Evolutionary conservation across 2,113 vertebrate species (phyloP).

Genomic region (Marmota monax): DNA sequence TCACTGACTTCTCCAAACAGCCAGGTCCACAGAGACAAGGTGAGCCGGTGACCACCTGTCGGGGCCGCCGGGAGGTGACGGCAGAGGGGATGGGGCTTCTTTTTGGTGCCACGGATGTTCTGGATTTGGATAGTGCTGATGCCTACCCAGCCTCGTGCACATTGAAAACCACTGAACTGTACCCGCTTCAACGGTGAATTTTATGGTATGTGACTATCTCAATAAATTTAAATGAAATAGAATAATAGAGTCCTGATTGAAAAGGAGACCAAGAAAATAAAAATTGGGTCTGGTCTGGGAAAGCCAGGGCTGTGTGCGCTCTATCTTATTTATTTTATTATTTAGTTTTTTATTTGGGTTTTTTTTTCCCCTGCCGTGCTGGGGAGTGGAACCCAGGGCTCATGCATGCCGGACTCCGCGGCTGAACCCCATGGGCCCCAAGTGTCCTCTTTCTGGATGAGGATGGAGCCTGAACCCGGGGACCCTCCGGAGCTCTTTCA

Average conservation of each 20-base stretch:
- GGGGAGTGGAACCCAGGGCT: background rate
- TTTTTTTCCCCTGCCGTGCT: background rate
- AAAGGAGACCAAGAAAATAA: background rate
- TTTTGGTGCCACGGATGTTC: background rate
- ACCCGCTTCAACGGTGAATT: background rate
- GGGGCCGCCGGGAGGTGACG: fast-evolving
- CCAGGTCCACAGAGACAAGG: background rate
- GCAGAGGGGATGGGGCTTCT: background rate
- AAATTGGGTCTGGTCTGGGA: background rate
- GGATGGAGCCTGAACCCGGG: too few relatives aligned
- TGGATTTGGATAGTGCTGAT: background rate
- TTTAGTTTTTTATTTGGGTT: background rate
- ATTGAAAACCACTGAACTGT: background rate
- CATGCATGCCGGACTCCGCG: background rate
- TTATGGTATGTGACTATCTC: background rate
- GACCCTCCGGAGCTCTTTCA: background rate
- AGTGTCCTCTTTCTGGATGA: background rate
- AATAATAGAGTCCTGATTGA: background rate
- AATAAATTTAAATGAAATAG: background rate
- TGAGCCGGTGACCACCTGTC: background rate
- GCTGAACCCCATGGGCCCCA: background rate
- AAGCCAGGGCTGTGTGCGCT: fast-evolving
- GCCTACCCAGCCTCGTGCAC: background rate
- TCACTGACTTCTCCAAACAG: background rate
- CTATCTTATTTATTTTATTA: background rate